These are phyloP conservation scores for Tetraneura akinire DNA, from an alignment of 1,140 invertebrate genomes.

Conservation along the genomic window DNA sequence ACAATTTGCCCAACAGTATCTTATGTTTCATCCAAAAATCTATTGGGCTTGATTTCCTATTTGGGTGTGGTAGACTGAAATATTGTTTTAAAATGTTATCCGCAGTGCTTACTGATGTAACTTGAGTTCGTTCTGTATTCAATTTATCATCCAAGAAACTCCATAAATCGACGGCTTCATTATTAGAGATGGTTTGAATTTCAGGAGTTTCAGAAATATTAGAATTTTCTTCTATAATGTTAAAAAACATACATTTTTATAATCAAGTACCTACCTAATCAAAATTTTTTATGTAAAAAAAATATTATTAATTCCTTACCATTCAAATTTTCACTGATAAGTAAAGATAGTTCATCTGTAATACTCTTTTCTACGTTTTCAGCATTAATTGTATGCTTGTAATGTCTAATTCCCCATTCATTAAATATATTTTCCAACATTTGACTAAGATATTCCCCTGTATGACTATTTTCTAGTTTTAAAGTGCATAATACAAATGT, in stretches of 20 bases:
- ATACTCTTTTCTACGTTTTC: constrained; percentile 16
- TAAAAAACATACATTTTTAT: constrained; percentile 17
- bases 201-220: constrained; percentile 14
- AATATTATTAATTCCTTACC: constrained; percentile 21
- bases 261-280: too few relatives aligned
- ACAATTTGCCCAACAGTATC: too few relatives aligned
- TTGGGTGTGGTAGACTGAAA: constrained; percentile 11
- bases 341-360: constrained; percentile 20
- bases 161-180: constrained; percentile 6
- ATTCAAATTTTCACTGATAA: constrained; percentile 15
- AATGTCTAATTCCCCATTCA: constrained; percentile 21
- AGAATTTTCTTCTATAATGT: constrained; percentile 12
- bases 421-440: constrained; percentile 22
- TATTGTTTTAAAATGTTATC: constrained; percentile 13
- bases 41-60: too few relatives aligned
- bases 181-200: constrained; percentile 15
- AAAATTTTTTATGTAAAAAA: constrained; percentile 22
- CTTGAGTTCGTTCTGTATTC: constrained; percentile 1
- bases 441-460: constrained; percentile 14
- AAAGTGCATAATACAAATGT: constrained; percentile 21
- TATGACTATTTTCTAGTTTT: constrained; percentile 17
- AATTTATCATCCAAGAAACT: constrained; percentile 14
- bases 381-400: constrained; percentile 19
- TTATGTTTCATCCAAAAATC: too few relatives aligned
- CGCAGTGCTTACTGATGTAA: neutral